Base-by-base conservation (phyloP, 2,888 invertebrate genomes). In the Oscheius sp. region DNA sequence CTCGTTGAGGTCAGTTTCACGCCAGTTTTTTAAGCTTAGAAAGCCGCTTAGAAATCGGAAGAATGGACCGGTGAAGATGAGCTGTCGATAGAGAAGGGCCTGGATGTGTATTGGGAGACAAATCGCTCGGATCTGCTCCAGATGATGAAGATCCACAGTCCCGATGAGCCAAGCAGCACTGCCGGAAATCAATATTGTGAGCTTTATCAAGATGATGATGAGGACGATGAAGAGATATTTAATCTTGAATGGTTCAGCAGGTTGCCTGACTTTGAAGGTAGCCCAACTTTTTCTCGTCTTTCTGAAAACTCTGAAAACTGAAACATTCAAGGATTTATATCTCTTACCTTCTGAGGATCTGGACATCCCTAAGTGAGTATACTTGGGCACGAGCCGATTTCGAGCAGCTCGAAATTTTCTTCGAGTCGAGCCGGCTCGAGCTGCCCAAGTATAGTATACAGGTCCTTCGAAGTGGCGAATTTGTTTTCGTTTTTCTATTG, bases 1-100 rank as follows among this genome's bases (percentile, higher is more conserved):
- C 21, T 35, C 21, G 13, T 70, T n/a, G 47, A 60, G 70, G 60
- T 70, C 9, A n/a, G 13, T 51, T 13, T 68, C 4, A 1, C 35
- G 32, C 5, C 33, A 33, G 10, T 13, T 55, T n/a, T 55, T 32
- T 35, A 21, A 7, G 42, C 42, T 35, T 13, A 37, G 35, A 37
- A 21, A 35, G 7, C 9, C 32, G 4, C 35, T 35, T 29, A 68
- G 68, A 55, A 55, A 1, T 68, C 55, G 5, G 9, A 35, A 2
- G 70, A 70, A 7, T 70, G 70, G 70, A n/a, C 32, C 1, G 59
- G 33, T 59, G 63, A 63, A 29, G 50, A n/a, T n/a, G 63, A 47
- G 10, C n/a, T 48, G 29, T 29, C 48, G 7, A 58, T 70, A 9
- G 48, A 42, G 7, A 59, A 55, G 11, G 70, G 48, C 10, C 59